Percentiles rank a stretch among this genome's conserved stretches.
Evolutionary conservation across 2,113 vertebrate species (phyloP).

Genomic region (Acanthisitta chloris): DNA sequence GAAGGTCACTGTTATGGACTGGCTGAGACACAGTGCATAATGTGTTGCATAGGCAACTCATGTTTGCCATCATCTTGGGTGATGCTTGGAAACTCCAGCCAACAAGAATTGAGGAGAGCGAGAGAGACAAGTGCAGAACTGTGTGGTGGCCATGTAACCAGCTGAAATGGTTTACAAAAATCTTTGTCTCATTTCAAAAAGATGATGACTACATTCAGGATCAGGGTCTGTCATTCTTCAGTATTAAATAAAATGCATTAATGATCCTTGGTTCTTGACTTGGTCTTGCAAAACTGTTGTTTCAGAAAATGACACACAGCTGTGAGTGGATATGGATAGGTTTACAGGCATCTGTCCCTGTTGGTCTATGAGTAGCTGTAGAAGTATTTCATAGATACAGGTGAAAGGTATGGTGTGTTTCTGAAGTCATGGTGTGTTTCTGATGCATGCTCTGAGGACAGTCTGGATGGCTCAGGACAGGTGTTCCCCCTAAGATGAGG

Average conservation of each 20-base stretch:
- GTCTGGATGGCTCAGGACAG: background rate
- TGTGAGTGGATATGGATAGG: background rate
- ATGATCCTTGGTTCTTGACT: background rate
- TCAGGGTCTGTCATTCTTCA: background rate
- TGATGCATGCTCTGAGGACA: background rate
- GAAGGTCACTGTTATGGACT: background rate
- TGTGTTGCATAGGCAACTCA: background rate
- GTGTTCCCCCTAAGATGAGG: background rate
- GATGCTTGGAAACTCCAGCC: background rate
- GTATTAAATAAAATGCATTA: background rate
- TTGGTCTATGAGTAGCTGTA: background rate
- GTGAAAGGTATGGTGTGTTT: background rate
- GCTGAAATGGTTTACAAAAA: background rate
- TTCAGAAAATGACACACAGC: background rate
- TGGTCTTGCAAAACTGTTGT: background rate
- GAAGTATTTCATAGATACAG: background rate
- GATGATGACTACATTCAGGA: background rate
- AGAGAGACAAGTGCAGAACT: background rate
- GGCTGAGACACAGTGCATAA: background rate
- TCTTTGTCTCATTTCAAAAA: background rate
- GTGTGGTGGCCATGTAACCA: background rate
- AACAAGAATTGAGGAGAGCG: background rate
- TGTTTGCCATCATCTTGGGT: background rate
- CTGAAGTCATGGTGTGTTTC: background rate
- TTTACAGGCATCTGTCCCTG: background rate